Percentiles rank a stretch among this genome's conserved stretches.
Conservation (phyloP, 1,140 invertebrate species). For the Hyphantria cunea region DNA sequence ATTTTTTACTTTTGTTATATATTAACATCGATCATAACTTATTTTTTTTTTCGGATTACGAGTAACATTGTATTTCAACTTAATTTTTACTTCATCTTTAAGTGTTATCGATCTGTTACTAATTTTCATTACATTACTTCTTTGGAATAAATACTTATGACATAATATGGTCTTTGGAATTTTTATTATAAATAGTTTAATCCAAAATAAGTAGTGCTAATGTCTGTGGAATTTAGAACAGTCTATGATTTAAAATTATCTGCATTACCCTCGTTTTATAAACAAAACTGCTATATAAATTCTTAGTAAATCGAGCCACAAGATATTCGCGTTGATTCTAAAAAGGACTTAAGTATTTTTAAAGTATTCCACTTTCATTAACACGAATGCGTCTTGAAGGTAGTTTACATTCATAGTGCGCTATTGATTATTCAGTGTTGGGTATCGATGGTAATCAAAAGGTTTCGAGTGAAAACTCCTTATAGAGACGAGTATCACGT, state of each 20-base stretch:
- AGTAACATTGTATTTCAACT: too few species aligned
- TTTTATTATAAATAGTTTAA: neutral
- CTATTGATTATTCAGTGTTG: constrained; percentile 28
- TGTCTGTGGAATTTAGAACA: constrained; percentile 1
- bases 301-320: neutral
- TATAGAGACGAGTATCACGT: constrained; percentile 45
- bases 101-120: too few species aligned
- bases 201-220: constrained; percentile 7
- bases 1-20: too few species aligned
- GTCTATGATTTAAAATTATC: neutral
- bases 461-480: constrained; percentile 47
- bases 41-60: too few species aligned
- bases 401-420: constrained; percentile 29
- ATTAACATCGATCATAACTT: too few species aligned
- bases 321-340: neutral
- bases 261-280: neutral
- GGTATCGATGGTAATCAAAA: constrained; percentile 32
- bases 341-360: constrained; percentile 9
- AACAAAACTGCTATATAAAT: neutral
- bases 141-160: too few species aligned
- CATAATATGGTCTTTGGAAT: too few species aligned
- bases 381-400: constrained; percentile 1
- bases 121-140: too few species aligned
- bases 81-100: too few species aligned
- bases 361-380: constrained; percentile 14